These are phyloP conservation scores for Nettapus auritus DNA, from an alignment of 2,113 vertebrate species.

Conservation along the genomic window DNA sequence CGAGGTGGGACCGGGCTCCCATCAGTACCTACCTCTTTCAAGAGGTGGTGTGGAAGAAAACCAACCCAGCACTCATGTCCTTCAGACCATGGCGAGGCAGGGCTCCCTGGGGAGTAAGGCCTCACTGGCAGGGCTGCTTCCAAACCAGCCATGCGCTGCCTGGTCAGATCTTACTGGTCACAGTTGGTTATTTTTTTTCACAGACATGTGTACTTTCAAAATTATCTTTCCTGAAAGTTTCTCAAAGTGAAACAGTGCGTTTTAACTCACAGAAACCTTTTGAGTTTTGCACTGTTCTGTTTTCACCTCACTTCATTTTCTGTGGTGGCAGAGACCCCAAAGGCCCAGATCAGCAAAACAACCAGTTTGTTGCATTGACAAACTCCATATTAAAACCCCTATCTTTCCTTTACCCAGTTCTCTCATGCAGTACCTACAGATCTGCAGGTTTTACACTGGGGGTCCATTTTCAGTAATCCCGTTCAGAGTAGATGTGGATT, in stretches of 20 bases:
- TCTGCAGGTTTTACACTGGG: background rate
- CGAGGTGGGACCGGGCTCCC: background rate
- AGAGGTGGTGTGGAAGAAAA: rapidly evolving
- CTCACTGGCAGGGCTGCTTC: rapidly evolving
- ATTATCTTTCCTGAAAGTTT: background rate
- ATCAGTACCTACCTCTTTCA: background rate
- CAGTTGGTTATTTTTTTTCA: background rate
- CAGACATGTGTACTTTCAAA: background rate
- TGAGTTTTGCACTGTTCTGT: background rate
- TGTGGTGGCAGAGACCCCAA: background rate
- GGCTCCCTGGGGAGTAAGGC: background rate
- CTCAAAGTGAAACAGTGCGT: slow-evolving; percentile 25
- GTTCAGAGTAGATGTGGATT: background rate
- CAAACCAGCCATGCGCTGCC: rapidly evolving
- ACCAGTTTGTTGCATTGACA: background rate
- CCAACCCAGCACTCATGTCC: background rate
- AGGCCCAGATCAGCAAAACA: background rate
- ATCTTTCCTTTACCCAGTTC: background rate
- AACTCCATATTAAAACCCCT: background rate
- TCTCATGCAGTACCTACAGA: background rate
- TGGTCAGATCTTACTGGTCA: background rate
- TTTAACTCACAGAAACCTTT: slow-evolving; percentile 9
- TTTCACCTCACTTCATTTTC: background rate
- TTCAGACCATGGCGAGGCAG: background rate
- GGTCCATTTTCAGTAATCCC: background rate